Evolutionary conservation across 2,888 invertebrate species (phyloP), one percentile per base, ranked within the genome.

Genomic region (Barypeithes pellucidus): DNA sequence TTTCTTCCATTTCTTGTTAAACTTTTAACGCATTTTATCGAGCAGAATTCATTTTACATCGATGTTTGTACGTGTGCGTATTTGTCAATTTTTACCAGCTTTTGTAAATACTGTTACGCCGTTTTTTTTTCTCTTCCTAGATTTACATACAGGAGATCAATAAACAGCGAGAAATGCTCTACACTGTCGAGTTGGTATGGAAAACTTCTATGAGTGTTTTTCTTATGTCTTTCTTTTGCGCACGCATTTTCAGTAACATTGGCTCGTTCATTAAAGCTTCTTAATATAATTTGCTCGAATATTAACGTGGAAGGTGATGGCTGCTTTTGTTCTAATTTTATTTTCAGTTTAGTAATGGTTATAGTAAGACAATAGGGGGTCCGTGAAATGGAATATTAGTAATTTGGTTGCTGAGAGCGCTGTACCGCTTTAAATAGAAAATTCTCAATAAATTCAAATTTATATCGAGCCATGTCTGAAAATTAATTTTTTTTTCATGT

Each of bases 141-240:
- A 93, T 94, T 88, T 93, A 93, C 90, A 92, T 93, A 89, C 93
- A 95, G 88, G 95, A 95, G 92, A 93, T 95, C 89, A 94, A 91
- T 89, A 93, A 93, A 89, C 93, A 93, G 88, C 91, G 93, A 89
- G 93, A 93, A 89, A 90, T 93, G 89, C 90, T 93, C 87, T 91
- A 93, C 89, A 92, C 93, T 87, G 93, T 93, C 88, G 93, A 93
- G 90, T 89, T 93, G 93, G 93, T 93, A 91, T 89, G 91, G 88
- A 86, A 62, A 63, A 76, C 45, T 65, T 69, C 67, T 61, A 39
- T 72, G 72, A 68, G 67, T 76, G 73, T 67, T 73, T 71, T 45
- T 60, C 66, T 75, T 63, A 62, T 72, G 36, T 65, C 29, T 67
- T 66, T 68, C 69, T 69, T 73, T 75, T 75, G 68, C 69, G 63